Base-by-base conservation (phyloP, 2,888 invertebrate species). In the Endomychus coccineus region DNA sequence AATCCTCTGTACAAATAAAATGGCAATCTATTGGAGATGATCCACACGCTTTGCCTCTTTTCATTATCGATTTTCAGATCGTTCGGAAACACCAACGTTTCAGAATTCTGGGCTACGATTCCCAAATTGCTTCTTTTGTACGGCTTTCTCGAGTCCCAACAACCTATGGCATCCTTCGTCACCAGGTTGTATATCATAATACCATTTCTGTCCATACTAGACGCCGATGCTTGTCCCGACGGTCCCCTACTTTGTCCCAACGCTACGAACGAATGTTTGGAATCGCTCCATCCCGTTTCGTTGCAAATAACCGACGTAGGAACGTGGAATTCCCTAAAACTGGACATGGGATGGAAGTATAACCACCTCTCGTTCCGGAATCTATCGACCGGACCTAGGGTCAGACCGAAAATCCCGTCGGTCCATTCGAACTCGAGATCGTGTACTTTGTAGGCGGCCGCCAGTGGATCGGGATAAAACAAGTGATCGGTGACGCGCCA, bases 301-400 rank as follows among this genome's bases (percentile, higher is more conserved):
- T 83, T 73, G 11, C 74, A 68, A 3, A 88, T 63, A 1, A 81
- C 65, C 0, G 76, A 73, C 0, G 83, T 77, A 16, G 75, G 71
- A 0, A 86, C 81, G 39, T 75, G 77, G 59, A 85, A 88, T 58
- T 88, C 85, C 49, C 81, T 72, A 51, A 78, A 81, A 57, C 86
- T 84, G 1, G 88, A 83, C 78, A 89, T 77, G 0, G 88, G 77
- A 62, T 88, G 85, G 58, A 85, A 88, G 55, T 77, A 87, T 14
- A 88, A 57, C 2, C 77, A 68, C 31, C 82, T 70, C 30, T 86
- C 81, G 12, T 66, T 56, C 10, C 62, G 58, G 34, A 67, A 55
- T 2, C 67, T 58, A 46, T 67, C 56, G 16, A 57, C 54, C 4
- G 80, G 77, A n/a, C 80, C 75, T 27, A 85, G 55, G 0, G 84